Conservation (phyloP, 2,113 vertebrate species). For the Ophiodon elongatus region DNA sequence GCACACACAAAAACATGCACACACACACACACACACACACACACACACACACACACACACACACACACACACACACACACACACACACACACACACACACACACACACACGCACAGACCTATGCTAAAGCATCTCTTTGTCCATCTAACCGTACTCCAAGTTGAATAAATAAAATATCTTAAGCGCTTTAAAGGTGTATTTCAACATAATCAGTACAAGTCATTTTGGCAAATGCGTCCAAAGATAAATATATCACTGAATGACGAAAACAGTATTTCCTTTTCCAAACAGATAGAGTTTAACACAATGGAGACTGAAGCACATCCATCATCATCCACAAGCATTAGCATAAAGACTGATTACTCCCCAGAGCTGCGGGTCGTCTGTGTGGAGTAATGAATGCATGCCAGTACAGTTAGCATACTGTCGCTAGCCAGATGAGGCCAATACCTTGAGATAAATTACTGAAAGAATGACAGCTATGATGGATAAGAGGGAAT, state of each 20-base stretch:
- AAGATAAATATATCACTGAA: slow-evolving; percentile 37
- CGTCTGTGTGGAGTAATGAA: slow-evolving; percentile 66
- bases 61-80: background rate
- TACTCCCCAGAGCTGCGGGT: slow-evolving; percentile 61
- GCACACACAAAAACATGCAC: slow-evolving; percentile 5
- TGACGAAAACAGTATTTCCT: slow-evolving; percentile 35
- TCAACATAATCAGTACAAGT: slow-evolving; percentile 31
- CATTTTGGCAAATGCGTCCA: slow-evolving; percentile 30
- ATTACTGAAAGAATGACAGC: slow-evolving; percentile 60
- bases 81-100: background rate
- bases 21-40: background rate
- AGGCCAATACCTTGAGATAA: slow-evolving; percentile 75
- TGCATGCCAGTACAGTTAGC: slow-evolving; percentile 79
- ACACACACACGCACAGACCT: background rate
- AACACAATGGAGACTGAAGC: slow-evolving; percentile 61
- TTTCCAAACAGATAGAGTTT: slow-evolving; percentile 45
- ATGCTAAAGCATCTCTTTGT: slow-evolving; percentile 38
- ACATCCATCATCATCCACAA: slow-evolving; percentile 73
- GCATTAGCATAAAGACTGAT: slow-evolving; percentile 76
- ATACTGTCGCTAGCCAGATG: slow-evolving; percentile 71
- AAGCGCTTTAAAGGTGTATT: slow-evolving; percentile 21
- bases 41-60: slow-evolving; percentile 9
- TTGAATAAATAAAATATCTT: slow-evolving; percentile 12
- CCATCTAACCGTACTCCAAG: slow-evolving; percentile 12
- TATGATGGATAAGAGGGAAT: slow-evolving; percentile 60